These are phyloP conservation scores for Beris morrisii DNA, from an alignment of 2,888 invertebrate species.

Conservation along the genomic window DNA sequence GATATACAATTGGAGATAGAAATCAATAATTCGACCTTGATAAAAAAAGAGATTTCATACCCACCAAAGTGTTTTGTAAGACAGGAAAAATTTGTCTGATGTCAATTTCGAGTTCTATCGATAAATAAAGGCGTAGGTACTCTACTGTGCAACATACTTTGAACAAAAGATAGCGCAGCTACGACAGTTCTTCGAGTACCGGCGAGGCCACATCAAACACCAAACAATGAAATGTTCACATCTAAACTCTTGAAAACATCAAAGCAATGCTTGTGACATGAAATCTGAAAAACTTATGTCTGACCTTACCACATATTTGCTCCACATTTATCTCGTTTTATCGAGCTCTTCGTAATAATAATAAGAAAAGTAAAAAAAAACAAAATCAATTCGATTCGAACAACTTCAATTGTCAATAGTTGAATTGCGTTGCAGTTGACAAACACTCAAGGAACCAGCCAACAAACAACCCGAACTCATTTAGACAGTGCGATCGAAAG, in stretches of 20 bases:
- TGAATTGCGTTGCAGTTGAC: slow-evolving; percentile 30
- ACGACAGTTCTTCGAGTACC: slow-evolving; percentile 1
- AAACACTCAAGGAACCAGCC: slow-evolving; percentile 21
- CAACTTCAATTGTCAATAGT: slow-evolving; percentile 25
- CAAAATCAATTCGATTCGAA: slow-evolving; percentile 22
- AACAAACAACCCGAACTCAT: slow-evolving; percentile 16
- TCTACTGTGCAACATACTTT: background rate
- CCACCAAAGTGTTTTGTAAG: no score
- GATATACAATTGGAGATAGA: no score
- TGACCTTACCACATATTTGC: slow-evolving; percentile 22
- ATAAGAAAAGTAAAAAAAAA: slow-evolving; percentile 1
- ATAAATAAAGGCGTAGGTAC: no score
- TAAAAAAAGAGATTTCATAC: no score
- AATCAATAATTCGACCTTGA: no score
- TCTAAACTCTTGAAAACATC: slow-evolving; percentile 14
- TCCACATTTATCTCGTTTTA: slow-evolving; percentile 16
- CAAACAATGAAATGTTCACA: slow-evolving; percentile 14
- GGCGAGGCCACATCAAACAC: slow-evolving; percentile 3
- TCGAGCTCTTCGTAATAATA: background rate
- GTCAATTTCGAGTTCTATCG: no score
- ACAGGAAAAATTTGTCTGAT: no score
- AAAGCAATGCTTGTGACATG: slow-evolving; percentile 14
- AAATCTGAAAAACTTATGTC: background rate
- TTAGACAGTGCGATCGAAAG: background rate
- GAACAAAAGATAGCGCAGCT: slow-evolving; percentile 27